Conservation (phyloP, 2,888 invertebrate genomes). For the Dynastes grantii region DNA sequence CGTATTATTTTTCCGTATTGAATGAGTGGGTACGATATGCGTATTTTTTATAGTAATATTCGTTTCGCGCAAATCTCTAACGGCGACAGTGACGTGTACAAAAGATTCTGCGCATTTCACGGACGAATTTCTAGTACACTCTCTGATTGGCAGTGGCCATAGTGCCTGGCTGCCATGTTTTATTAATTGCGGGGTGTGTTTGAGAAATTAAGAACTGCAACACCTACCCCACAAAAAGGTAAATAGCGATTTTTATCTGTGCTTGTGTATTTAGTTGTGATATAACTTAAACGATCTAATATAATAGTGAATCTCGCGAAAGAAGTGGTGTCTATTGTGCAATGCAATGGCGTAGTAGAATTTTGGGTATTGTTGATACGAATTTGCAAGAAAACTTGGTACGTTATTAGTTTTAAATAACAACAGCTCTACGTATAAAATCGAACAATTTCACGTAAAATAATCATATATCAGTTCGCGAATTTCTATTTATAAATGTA, state of each 20-base stretch:
- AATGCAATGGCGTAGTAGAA: constrained; percentile 59
- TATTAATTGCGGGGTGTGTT: constrained; percentile 81
- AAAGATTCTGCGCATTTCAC: constrained; percentile 46
- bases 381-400: background rate
- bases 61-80: constrained; percentile 27
- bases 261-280: constrained; percentile 34
- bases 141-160: constrained; percentile 67
- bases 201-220: constrained; percentile 65
- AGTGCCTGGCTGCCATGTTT: constrained; percentile 81
- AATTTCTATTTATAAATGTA: constrained; percentile 15
- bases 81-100: constrained; percentile 43
- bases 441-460: background rate
- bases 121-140: constrained; percentile 50
- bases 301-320: constrained; percentile 48
- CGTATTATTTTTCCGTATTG: no score
- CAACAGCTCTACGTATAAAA: background rate
- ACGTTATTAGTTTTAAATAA: constrained; percentile 1
- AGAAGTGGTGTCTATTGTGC: constrained; percentile 57
- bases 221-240: constrained; percentile 67
- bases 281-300: constrained; percentile 20
- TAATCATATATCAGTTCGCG: background rate
- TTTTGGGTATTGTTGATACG: constrained; percentile 30
- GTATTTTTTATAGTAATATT: constrained; percentile 22
- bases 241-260: constrained; percentile 54
- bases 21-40: no score